Conservation (phyloP, 2,888 invertebrate genomes). For the Cristatella mucedo region DNA sequence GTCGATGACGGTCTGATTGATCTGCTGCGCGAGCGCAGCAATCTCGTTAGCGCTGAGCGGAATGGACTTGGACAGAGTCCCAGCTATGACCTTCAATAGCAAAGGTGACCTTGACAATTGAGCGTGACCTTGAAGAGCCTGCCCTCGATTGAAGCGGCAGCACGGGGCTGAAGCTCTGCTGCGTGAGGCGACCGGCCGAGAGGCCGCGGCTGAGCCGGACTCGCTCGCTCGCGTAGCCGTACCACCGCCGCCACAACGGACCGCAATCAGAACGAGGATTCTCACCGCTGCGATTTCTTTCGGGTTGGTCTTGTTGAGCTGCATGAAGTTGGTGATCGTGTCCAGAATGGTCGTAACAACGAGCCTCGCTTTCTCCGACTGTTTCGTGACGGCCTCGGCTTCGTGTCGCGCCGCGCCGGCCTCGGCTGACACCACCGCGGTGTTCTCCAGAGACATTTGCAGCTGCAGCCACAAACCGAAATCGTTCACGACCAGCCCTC, state of each 20-base stretch:
- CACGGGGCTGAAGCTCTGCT: no score
- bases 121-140: no score
- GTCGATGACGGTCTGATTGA: conserved; percentile 67
- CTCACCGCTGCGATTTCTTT: conserved; percentile 41
- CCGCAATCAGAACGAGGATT: conserved; percentile 45
- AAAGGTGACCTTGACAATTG: no score
- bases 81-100: conserved; percentile 35
- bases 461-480: no score
- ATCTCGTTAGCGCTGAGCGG: conserved; percentile 58
- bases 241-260: conserved; percentile 22
- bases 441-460: no score
- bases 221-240: no score
- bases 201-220: no score
- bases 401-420: conserved; percentile 55
- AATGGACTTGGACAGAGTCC: conserved; percentile 61
- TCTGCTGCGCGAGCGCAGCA: conserved; percentile 28
- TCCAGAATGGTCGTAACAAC: conserved; percentile 50
- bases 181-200: no score
- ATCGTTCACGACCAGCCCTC: no score
- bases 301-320: conserved; percentile 53
- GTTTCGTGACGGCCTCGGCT: conserved; percentile 51
- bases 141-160: no score
- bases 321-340: conserved; percentile 53
- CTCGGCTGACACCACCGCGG: no score
- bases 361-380: conserved; percentile 50